Evolutionary conservation across 2,888 invertebrate species (phyloP), one percentile per base, ranked within the genome.

Genomic region (Cyaniris semiargus): DNA sequence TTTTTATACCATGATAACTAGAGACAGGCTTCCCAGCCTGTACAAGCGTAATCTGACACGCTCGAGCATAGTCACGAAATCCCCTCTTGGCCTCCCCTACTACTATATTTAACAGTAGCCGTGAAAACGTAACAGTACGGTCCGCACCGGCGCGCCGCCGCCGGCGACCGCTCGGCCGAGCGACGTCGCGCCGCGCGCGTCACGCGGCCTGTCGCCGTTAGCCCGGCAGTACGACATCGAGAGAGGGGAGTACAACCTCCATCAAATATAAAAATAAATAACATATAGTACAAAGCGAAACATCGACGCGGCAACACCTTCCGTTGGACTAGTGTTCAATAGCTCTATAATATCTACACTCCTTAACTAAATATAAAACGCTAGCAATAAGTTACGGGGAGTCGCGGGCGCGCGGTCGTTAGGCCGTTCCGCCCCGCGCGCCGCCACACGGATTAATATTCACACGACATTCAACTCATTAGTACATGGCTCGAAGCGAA

Each of bases 251-350:
- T 91, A 91, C 89, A 90, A 90, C 88, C 88, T 84, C 89, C 82
- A 84, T 82, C 87, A 88, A 88, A 89, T 89, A 89, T 89, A 91
- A 89, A 90, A 92, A 92, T 92, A 92, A 91, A 91, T 92, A 92
- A 91, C 91, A 87, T 91, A 92, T 91, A 88, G 87, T 92, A 93
- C 91, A 93, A 92, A 92, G 91, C 91, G 89, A 90, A 90, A 92
- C 88, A 90, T 90, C 88, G 91, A 90, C 90, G 92, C 90, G 92
- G 92, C 93, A 92, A 92, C 90, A 91, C 89, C 90, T 92, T 90
- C 88, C 88, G 91, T 90, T 88, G 90, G 93, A 93, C 93, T 93
- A 93, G 93, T 89, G 86, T 86, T 90, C 90, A 89, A 88, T 90
- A 91, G 90, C 89, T 89, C 90, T 89, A 89, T 90, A 89, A 89